phyloP scores from a whole-genome alignment of 2,797 vertebrate species.

The Oreortyx pictus region DNA sequence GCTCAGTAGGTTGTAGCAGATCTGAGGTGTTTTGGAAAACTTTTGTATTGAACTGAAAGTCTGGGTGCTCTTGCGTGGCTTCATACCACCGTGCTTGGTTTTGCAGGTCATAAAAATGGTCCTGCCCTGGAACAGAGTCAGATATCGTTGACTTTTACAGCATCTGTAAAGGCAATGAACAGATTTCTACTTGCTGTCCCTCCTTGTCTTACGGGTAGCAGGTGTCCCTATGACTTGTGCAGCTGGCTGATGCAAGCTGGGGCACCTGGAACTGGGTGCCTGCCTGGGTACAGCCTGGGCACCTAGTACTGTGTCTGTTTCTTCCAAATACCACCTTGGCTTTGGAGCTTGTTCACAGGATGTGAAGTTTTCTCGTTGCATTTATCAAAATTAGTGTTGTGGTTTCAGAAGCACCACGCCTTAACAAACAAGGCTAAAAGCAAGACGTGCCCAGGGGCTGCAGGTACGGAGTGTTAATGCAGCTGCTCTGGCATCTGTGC shows the following conservation, averaged over 20 bases:
- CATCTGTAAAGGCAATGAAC: background rate
- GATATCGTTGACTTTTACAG: rapidly evolving
- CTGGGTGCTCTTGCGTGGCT: background rate
- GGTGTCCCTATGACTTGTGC: background rate
- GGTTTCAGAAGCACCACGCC: background rate
- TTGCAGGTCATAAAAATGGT: background rate
- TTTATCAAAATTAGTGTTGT: background rate
- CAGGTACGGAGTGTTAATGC: background rate
- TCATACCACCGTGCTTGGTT: background rate
- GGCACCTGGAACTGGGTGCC: background rate
- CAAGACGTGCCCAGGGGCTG: background rate
- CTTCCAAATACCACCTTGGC: background rate
- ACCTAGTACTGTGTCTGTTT: background rate
- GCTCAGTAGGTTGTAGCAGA: background rate
- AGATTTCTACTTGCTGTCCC: background rate
- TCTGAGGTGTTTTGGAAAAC: background rate
- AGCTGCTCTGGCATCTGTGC: background rate
- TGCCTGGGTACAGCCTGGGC: rapidly evolving
- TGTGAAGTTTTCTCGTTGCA: background rate
- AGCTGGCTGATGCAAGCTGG: background rate
- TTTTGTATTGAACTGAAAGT: background rate
- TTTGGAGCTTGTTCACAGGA: background rate
- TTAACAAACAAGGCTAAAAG: background rate
- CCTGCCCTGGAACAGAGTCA: background rate
- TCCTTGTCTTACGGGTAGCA: background rate